Percentiles rank a stretch among this genome's conserved stretches.
These are phyloP conservation scores for Sebastes paucispinis DNA, from an alignment of 2,797 vertebrate species.

Conservation along the genomic window DNA sequence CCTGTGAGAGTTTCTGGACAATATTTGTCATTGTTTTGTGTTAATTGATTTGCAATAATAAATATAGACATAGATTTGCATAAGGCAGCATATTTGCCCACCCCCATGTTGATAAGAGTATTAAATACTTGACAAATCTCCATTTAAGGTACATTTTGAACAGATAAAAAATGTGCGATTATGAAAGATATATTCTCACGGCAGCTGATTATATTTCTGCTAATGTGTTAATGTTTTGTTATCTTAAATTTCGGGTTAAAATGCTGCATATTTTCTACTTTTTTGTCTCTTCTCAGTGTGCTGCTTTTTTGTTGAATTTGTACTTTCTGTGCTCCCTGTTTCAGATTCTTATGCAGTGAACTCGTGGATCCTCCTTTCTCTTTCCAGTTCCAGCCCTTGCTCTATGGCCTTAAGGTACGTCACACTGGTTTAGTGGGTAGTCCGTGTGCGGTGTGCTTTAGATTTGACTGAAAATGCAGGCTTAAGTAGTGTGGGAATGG, in stretches of 20 bases:
- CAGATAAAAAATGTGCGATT: no score
- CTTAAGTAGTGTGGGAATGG: constrained; percentile 67
- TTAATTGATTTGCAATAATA: no score
- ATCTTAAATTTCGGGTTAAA: background rate
- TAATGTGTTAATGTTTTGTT: background rate
- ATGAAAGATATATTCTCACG: background rate
- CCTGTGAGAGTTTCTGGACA: no score
- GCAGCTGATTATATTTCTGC: background rate
- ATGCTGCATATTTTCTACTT: background rate
- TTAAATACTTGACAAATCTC: no score
- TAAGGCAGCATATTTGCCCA: no score
- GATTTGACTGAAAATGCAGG: constrained; percentile 23
- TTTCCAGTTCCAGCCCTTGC: constrained; percentile 49
- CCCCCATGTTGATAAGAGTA: no score
- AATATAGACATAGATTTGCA: no score
- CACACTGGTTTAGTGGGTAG: constrained; percentile 21
- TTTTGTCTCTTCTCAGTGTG: background rate
- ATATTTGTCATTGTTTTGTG: no score
- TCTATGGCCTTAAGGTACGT: constrained; percentile 84
- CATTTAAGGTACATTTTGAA: no score
- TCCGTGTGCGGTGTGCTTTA: constrained; percentile 10
- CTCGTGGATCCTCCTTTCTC: constrained; percentile 42
- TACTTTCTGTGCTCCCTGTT: constrained; percentile 34
- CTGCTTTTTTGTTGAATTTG: background rate
- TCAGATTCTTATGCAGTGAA: constrained; percentile 65